Evolutionary conservation across 1,140 invertebrate genomes (phyloP).

Genomic region (Centruroides sculpturatus): DNA sequence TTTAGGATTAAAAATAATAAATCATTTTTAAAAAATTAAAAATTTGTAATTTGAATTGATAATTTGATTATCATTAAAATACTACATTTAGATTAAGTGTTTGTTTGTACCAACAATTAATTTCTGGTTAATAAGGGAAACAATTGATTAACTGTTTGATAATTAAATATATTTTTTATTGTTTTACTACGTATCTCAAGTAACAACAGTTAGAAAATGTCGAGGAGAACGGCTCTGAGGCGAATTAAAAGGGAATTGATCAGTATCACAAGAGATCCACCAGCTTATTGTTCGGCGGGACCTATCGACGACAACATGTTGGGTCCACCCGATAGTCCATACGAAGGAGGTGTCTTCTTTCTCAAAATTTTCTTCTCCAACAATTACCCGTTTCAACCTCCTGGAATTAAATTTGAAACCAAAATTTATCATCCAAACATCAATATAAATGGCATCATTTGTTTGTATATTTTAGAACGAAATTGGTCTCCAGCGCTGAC

Average conservation of each 20-base stretch:
- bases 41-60: too few species aligned
- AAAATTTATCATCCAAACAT: constrained; percentile 99
- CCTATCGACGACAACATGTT: constrained; percentile 94
- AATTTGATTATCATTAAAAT: too few species aligned
- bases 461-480: constrained; percentile 95
- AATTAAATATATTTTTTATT: too few species aligned
- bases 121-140: too few species aligned
- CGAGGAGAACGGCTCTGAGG: background rate
- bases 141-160: too few species aligned
- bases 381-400: constrained; percentile 90
- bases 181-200: too few species aligned
- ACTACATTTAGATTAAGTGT: too few species aligned
- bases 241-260: constrained; percentile 57
- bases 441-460: constrained; percentile 99
- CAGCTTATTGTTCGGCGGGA: constrained; percentile 92
- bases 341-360: constrained; percentile 97
- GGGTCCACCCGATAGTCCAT: constrained; percentile 94
- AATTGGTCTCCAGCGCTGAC: constrained; percentile 99
- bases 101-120: too few species aligned
- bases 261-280: constrained; percentile 90
- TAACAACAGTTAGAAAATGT: too few species aligned
- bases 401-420: constrained; percentile 90
- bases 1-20: too few species aligned
- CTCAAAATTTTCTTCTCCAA: constrained; percentile 97
- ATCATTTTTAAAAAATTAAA: too few species aligned